Evolutionary conservation across 2,888 invertebrate genomes (phyloP).

Genomic region (Pollenia labialis): DNA sequence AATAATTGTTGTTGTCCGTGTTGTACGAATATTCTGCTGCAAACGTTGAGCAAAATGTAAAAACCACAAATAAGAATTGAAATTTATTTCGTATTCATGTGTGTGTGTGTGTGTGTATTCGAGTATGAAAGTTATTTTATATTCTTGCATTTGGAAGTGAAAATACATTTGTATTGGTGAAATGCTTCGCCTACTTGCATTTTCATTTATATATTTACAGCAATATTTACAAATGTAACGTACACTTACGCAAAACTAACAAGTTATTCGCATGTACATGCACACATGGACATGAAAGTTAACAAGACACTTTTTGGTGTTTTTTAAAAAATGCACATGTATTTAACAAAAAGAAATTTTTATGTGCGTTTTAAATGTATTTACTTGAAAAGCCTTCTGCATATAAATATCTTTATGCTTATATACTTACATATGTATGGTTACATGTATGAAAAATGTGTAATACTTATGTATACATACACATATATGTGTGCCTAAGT

Average conservation of each 20-base stretch:
- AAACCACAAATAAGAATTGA: slow-evolving; percentile 54
- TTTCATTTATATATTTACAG: slow-evolving; percentile 72
- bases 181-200: slow-evolving; percentile 61
- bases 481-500: background rate
- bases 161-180: slow-evolving; percentile 16
- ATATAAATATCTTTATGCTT: background rate
- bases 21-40: slow-evolving; percentile 2
- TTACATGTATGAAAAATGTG: too few relatives aligned
- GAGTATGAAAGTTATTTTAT: background rate
- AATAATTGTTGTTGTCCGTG: slow-evolving; percentile 35
- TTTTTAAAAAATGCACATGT: slow-evolving; percentile 30
- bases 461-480: too few relatives aligned
- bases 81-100: slow-evolving; percentile 41
- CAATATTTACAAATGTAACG: slow-evolving; percentile 31
- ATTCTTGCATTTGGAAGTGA: slow-evolving; percentile 14
- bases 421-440: too few relatives aligned
- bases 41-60: slow-evolving; percentile 22
- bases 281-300: slow-evolving; percentile 9
- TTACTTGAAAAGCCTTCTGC: slow-evolving; percentile 22
- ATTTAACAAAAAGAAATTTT: slow-evolving; percentile 58
- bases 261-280: background rate
- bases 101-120: background rate
- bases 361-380: slow-evolving; percentile 52
- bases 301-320: slow-evolving; percentile 42
- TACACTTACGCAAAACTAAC: slow-evolving; percentile 4